Evolutionary conservation across 1,140 invertebrate species (phyloP).

Genomic region (Dendroctonus ponderosae): DNA sequence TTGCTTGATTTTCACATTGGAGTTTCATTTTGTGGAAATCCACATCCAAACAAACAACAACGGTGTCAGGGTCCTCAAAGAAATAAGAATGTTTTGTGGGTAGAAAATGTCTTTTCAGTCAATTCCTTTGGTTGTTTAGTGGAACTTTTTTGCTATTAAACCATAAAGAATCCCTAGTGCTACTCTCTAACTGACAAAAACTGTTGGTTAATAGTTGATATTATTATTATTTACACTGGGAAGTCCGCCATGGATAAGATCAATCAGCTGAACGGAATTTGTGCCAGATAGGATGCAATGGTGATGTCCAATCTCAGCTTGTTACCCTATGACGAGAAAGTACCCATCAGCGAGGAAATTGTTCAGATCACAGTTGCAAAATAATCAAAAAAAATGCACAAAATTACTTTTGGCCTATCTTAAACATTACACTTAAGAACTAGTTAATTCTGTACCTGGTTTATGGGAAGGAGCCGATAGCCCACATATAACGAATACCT

Average conservation of each 20-base stretch:
- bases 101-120: too few relatives aligned
- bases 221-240: slow-evolving; percentile 40
- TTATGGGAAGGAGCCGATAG: slow-evolving; percentile 49
- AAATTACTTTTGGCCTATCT: slow-evolving; percentile 14
- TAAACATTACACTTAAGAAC: slow-evolving; percentile 42
- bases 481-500: slow-evolving; percentile 48
- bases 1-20: too few relatives aligned
- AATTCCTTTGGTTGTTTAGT: too few relatives aligned
- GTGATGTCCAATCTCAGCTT: slow-evolving; percentile 42
- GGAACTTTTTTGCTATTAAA: too few relatives aligned
- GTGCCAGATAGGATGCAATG: slow-evolving; percentile 40
- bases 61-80: too few relatives aligned
- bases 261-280: slow-evolving; percentile 44
- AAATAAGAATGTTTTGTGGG: too few relatives aligned
- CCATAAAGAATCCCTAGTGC: too few relatives aligned
- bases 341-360: slow-evolving; percentile 45
- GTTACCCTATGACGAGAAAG: slow-evolving; percentile 51
- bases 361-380: slow-evolving; percentile 5
- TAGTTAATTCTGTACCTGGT: slow-evolving; percentile 49
- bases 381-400: slow-evolving; percentile 8
- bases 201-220: too few relatives aligned
- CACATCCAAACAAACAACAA: too few relatives aligned
- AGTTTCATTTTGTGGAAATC: too few relatives aligned
- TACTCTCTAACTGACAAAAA: slow-evolving; percentile 20
- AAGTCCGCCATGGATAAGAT: slow-evolving; percentile 42